Percentiles rank a stretch among this genome's conserved stretches.
These are phyloP conservation scores for Perizoma affinitatum DNA, from an alignment of 2,888 invertebrate species.

Conservation along the genomic window DNA sequence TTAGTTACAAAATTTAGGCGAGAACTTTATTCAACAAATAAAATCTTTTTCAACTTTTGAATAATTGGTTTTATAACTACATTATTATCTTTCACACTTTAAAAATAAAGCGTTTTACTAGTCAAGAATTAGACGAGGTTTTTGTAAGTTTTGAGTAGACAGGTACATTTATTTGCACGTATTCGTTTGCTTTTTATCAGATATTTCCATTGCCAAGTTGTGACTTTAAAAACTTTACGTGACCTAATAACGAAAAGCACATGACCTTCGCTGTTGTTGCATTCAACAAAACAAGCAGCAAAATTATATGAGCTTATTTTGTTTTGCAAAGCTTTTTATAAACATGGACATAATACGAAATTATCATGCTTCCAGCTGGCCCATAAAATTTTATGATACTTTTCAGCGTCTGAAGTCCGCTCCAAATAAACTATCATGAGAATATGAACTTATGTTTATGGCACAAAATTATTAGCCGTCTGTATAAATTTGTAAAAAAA, in stretches of 20 bases:
- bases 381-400: constrained; percentile 4
- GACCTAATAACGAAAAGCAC: constrained; percentile 29
- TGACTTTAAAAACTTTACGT: constrained; percentile 33
- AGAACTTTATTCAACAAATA: too few species aligned
- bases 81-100: too few species aligned
- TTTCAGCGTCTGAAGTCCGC: not conserved
- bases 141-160: too few species aligned
- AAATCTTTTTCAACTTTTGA: too few species aligned
- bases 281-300: constrained; percentile 14
- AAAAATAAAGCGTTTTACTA: too few species aligned
- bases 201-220: constrained; percentile 34
- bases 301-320: constrained; percentile 9
- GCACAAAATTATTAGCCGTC: too few species aligned
- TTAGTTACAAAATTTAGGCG: too few species aligned
- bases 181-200: constrained; percentile 31
- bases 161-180: constrained; percentile 12
- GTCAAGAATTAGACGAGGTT: too few species aligned
- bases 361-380: not conserved
- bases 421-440: not conserved
- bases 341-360: not conserved
- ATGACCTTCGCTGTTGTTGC: constrained; percentile 22
- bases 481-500: too few species aligned
- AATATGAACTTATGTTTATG: too few species aligned
- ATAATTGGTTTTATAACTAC: too few species aligned
- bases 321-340: constrained; percentile 1